phyloP scores from a whole-genome alignment of 2,888 invertebrate genomes.

The Cloeon dipterum region DNA sequence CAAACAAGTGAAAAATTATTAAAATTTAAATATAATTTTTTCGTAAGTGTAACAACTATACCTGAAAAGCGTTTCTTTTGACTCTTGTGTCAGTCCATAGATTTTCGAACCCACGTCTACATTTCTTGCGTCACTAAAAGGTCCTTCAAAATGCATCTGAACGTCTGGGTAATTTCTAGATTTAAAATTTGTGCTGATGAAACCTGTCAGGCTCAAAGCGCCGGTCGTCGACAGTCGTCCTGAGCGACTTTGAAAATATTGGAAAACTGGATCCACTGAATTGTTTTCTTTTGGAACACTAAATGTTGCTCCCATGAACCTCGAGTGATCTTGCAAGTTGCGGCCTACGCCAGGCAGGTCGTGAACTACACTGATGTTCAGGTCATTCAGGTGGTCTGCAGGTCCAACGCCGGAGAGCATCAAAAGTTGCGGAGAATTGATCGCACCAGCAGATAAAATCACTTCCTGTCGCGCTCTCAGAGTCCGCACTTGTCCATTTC shows the following conservation, averaged over 20 bases:
- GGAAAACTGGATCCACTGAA: not conserved
- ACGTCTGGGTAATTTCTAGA: too few relatives aligned
- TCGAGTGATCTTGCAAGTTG: constrained; percentile 4
- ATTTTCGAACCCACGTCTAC: too few relatives aligned
- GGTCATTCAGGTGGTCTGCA: constrained; percentile 11
- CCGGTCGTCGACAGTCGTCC: not conserved
- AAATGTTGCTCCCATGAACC: not conserved
- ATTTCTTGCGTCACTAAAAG: too few relatives aligned
- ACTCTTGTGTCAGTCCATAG: too few relatives aligned
- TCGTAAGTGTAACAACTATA: too few relatives aligned
- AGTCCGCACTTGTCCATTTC: constrained; percentile 12
- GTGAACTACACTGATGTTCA: constrained; percentile 6
- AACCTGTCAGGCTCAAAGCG: too few relatives aligned
- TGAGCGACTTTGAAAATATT: not conserved
- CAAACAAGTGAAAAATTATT: too few relatives aligned
- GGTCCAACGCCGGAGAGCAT: constrained; percentile 27
- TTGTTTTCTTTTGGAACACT: not conserved
- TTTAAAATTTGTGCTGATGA: too few relatives aligned
- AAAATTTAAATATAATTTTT: too few relatives aligned
- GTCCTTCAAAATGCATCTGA: too few relatives aligned
- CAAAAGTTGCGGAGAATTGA: constrained; percentile 30
- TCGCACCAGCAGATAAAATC: constrained; percentile 26
- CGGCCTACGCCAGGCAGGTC: constrained; percentile 3
- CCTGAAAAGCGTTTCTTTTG: too few relatives aligned
- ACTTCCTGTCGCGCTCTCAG: constrained; percentile 21